phyloP scores from a whole-genome alignment of 2,888 invertebrate genomes.

The Malthinus seriepunctatus region DNA sequence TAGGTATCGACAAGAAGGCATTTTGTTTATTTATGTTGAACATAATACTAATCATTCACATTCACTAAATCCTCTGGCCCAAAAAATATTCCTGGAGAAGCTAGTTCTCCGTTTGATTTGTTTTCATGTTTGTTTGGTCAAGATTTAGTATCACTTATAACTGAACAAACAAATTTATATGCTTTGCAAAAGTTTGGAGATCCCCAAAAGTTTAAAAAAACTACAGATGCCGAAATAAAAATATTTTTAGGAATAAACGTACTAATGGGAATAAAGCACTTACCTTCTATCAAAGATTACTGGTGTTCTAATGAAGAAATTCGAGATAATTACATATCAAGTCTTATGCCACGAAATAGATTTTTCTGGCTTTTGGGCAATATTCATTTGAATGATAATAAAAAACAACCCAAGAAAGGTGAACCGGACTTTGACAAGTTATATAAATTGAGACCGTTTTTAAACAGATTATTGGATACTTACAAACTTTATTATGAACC shows the following conservation, averaged over 20 bases:
- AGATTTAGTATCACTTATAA: background rate
- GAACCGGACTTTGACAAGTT: conserved; percentile 34
- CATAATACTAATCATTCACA: too few relatives aligned
- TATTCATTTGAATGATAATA: too few relatives aligned
- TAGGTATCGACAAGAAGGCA: too few relatives aligned
- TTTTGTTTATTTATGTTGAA: too few relatives aligned
- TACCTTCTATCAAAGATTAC: conserved; percentile 35
- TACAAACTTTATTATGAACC: conserved; percentile 26
- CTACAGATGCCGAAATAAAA: conserved; percentile 29
- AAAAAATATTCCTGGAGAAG: too few relatives aligned
- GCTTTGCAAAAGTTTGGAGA: too few relatives aligned
- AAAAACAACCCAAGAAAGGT: conserved; percentile 20
- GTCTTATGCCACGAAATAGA: conserved; percentile 25
- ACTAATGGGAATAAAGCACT: conserved; percentile 36
- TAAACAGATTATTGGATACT: conserved; percentile 27
- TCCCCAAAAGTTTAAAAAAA: conserved; percentile 19
- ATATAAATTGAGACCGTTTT: conserved; percentile 37
- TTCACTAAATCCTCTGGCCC: too few relatives aligned
- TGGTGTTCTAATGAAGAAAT: conserved; percentile 28
- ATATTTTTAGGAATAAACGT: conserved; percentile 35
- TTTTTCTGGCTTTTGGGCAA: conserved; percentile 31
- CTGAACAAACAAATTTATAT: too few relatives aligned
- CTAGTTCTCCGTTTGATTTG: conserved; percentile 1
- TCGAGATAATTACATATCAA: conserved; percentile 21
- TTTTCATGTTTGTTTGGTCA: background rate